Base-by-base conservation (phyloP, 2,888 invertebrate species). In the Heliconius hortense region DNA sequence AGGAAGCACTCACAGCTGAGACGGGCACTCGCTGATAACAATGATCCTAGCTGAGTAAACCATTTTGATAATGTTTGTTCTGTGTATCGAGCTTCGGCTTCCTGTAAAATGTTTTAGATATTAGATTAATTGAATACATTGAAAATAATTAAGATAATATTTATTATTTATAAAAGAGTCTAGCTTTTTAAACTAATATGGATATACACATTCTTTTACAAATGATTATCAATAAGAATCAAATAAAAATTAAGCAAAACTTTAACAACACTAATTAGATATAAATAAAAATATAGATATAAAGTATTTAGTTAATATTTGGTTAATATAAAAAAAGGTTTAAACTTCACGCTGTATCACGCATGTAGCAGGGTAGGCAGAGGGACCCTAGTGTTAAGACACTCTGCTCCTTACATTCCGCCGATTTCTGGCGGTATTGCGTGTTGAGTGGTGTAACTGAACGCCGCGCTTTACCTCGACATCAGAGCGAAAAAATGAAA, bases 1-100 rank as follows among this genome's bases (percentile, higher is more conserved):
- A 97, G 93, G 0, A 96, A 90, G 84, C 97, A 97, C 89, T 97
- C 97, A 81, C 95, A 94, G 69, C 95, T 95, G 48, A 97, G 94
- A 26, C 95, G 95, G 31, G 95, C 88, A 83, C 96, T 95, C 74
- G 92, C 92, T 31, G 94, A 89, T 59, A 97, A 90, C 66, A 96
- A 87, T 69, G 94, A 91, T 1, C 96, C 96, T 67, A 97, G 89
- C 80, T 95, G 95, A 11, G 95, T 89, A 88, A 97, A 96, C 87
- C 96, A 96, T 77, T 89, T 85, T 10, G 96, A 93, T 43, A 96
- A 88, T 43, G 87, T 89, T 84, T 94, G 87, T 84, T 92, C 92
- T 83, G 94, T 87, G n/a, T 88, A 80, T 10, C 95, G 94, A 28
- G 95, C 95, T 26, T 95, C 95, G 0, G 94, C 90, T 81, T 95